These are phyloP conservation scores for Sebastes iracundus DNA, from an alignment of 2,797 vertebrate genomes.

Conservation along the genomic window DNA sequence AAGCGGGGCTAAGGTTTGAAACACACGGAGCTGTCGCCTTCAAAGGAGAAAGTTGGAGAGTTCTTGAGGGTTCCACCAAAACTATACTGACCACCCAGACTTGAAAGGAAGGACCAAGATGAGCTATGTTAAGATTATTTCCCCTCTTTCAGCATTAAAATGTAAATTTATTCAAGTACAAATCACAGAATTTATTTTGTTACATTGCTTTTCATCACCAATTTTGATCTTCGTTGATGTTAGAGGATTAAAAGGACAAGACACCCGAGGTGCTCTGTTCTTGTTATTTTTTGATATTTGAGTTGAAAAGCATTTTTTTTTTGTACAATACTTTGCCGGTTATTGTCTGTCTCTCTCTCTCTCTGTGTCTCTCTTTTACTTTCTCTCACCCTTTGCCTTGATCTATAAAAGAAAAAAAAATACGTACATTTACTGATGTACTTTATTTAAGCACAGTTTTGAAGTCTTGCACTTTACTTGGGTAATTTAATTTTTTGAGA, in stretches of 20 bases:
- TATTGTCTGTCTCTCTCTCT: background rate
- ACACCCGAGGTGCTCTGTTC: background rate
- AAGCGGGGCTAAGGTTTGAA: slow-evolving; percentile 26
- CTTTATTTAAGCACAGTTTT: background rate
- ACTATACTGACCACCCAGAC: slow-evolving; percentile 29
- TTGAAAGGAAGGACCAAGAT: background rate
- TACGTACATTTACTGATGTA: background rate
- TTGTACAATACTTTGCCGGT: background rate
- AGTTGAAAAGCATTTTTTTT: background rate
- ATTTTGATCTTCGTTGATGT: background rate
- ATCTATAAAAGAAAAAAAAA: background rate
- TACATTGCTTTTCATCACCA: slow-evolving; percentile 15
- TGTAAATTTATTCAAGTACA: background rate
- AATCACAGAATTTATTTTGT: slow-evolving; percentile 3
- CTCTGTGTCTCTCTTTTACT: background rate
- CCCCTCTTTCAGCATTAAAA: background rate
- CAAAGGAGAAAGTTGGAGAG: slow-evolving; percentile 50
- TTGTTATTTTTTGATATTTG: background rate
- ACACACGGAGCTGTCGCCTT: slow-evolving; percentile 44
- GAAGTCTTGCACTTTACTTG: background rate
- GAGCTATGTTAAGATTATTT: background rate
- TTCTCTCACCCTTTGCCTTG: background rate
- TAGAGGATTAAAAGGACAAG: background rate
- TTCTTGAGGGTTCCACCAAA: slow-evolving; percentile 27
- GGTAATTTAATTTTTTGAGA: background rate